Base-by-base conservation (phyloP, 2,888 invertebrate species). In the Nemoura dubitans region DNA sequence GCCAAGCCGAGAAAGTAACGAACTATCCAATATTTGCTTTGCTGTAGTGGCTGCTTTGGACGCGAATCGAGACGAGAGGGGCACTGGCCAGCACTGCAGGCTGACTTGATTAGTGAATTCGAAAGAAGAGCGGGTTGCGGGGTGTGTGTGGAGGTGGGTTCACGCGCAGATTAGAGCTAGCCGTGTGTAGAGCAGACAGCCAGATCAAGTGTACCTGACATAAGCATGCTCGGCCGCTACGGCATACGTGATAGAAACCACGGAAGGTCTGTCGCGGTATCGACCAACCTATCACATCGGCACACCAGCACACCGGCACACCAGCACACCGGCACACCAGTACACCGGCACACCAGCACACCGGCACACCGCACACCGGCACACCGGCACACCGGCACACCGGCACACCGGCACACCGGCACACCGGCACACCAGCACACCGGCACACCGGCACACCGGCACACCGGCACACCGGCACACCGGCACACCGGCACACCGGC, bases 91-190 rank as follows among this genome's bases (percentile, higher is more conserved):
- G 10, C 36, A 36, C 36, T n/a, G n/a, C 59, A 7, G 16, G 21
- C 59, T 59, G 59, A 59, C 59, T 59, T 59, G 59, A 59, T 59
- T 59, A 59, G 59, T 59, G 59, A 59, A 59, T 59, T 59, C 21
- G 59, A 59, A 59, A 59, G 59, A 59, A 59, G 59, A 59, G 16
- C 59, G 5, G 36, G 36, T 3, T 10, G 10, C 3, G 36, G 36
- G 36, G 36, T 36, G 36, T 3, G 36, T 36, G 36, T 59, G 59
- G 21, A 36, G 36, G 5, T 36, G 36, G 59, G 21, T 21, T 10
- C 59, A 59, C 21, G 59, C 5, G 59, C 16, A 21, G 59, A 59
- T 21, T 59, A 59, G 14, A 59, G 59, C 59, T 10, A 36, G 36
- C 36, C 3, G 36, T 36, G 36, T 36, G 36, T 36, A 59, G 59